Base-by-base conservation (phyloP, 2,113 vertebrate genomes). In the Albula goreensis region DNA sequence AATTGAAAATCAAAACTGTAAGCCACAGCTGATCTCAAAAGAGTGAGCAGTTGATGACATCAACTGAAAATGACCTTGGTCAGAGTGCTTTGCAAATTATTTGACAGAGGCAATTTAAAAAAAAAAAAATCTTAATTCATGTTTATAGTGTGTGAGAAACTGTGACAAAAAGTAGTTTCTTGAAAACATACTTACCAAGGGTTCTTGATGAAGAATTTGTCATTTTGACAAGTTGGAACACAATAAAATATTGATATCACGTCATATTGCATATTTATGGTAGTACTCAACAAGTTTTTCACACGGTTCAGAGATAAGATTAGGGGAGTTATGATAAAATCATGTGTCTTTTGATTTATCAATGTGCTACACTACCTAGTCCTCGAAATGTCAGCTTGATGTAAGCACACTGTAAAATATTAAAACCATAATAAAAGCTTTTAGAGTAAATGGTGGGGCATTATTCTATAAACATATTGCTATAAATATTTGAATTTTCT, bases 401-500 rank as follows among this genome's bases (percentile, higher is more conserved):
- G 25, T 74, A 74, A 74, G 31, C n/a, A 74, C 70, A 74, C n/a
- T 25, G n/a, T 74, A 11, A 74, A 74, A 74, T 74, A 74, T 74
- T 74, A 74, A 74, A 74, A 22, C 70, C 70, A 74, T 74, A 74
- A 74, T 74, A 74, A 74, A 74, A 74, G n/a, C n/a, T 13, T 74
- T 74, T 74, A n/a, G 70, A 31, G 8, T 74, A 74, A n/a, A 74
- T 31, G 8, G 31, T 6, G 70, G 8, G n/a, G 8, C 70, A 74
- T 74, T 25, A 74, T 10, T 74, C 17, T 74, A 74, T 22, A 31
- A 74, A 74, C 70, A 74, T 74, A 74, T 25, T 74, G 70, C n/a
- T 25, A 74, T 74, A 74, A 74, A 74, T 74, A 74, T 74, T 74
- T 31, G 70, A 25, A 74, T 74, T 74, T 74, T 74, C n/a, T 25